Base-by-base conservation (phyloP, 2,113 vertebrate genomes). In the Scalopus aquaticus region DNA sequence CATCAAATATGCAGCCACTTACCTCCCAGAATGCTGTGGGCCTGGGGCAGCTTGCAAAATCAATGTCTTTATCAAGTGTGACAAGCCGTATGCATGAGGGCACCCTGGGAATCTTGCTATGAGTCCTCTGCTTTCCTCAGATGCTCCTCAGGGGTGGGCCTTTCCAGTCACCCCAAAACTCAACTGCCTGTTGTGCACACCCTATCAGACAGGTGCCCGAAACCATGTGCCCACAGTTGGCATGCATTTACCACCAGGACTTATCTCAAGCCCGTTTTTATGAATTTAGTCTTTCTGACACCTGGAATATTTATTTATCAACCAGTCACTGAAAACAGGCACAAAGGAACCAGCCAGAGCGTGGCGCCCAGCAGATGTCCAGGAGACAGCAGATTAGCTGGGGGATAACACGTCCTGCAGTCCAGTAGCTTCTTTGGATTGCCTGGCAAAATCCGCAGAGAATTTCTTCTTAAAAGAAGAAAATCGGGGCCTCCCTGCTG, bases 251-350 rank as follows among this genome's bases (percentile, higher is more conserved):
- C 46, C 85, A 79, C 88, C 74, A 67, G 87, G 67, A 51, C 12
- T 19, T 64, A 51, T n/a, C 78, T 54, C 62, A 39, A n/a, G n/a
- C 58, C 83, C 62, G n/a, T 69, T 93, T 72, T 82, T 82, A 46
- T 58, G 58, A 95, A 77, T 69, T 72, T 62, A 58, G 37, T 74
- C 70, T 88, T 93, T 44, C 76, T 78, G 69, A 83, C 85, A 92
- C 80, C 72, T 88, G 65, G 44, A 88, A 54, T 60, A 79, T 51
- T 5, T 44, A 44, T n/a, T 60, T 60, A 95, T 90, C 80, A 96
- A 65, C 26, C 70, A 95, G 72, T 30, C 62, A 88, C 81, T 69
- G 91, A 80, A 85, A 67, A 81, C 28, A 15, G 54, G 72, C 81
- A 54, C 35, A 77, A 60, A 76, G 51, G 37, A 72, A 30, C 70